Conservation (phyloP, 2,113 vertebrate species). For the Periophthalmodon schlosseri region DNA sequence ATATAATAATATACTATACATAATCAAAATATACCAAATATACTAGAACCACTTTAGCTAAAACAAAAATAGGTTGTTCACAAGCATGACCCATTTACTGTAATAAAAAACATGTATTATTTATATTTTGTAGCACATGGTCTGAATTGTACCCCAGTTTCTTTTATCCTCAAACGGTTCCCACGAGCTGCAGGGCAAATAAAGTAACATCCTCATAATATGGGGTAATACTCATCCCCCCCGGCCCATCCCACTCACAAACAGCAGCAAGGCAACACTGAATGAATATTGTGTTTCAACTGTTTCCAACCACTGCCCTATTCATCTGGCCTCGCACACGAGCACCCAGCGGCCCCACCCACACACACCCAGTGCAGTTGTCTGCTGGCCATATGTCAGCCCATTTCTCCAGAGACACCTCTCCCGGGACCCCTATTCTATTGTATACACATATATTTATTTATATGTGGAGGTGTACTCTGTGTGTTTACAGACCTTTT, state of each 20-base stretch:
- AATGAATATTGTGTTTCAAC: conserved; percentile 72
- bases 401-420: conserved; percentile 59
- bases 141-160: background rate
- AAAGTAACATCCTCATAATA: conserved; percentile 8
- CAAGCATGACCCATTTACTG: background rate
- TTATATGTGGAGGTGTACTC: conserved; percentile 6
- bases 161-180: background rate
- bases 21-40: background rate
- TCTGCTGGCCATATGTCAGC: conserved; percentile 79
- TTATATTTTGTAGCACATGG: background rate
- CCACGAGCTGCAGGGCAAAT: conserved; percentile 8
- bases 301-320: conserved; percentile 70
- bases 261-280: conserved; percentile 55
- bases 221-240: conserved; percentile 10
- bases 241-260: conserved; percentile 20
- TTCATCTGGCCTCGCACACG: conserved; percentile 59
- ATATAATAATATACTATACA: background rate
- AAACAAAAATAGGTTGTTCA: background rate
- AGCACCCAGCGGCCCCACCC: conserved; percentile 30
- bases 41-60: background rate
- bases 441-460: conserved; percentile 33
- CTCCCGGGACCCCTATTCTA: conserved; percentile 55
- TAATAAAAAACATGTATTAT: background rate
- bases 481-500: conserved; percentile 3
- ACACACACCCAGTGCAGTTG: conserved; percentile 58